These are phyloP conservation scores for Neocrepidodera transversa DNA, from an alignment of 2,888 invertebrate genomes.

Conservation along the genomic window DNA sequence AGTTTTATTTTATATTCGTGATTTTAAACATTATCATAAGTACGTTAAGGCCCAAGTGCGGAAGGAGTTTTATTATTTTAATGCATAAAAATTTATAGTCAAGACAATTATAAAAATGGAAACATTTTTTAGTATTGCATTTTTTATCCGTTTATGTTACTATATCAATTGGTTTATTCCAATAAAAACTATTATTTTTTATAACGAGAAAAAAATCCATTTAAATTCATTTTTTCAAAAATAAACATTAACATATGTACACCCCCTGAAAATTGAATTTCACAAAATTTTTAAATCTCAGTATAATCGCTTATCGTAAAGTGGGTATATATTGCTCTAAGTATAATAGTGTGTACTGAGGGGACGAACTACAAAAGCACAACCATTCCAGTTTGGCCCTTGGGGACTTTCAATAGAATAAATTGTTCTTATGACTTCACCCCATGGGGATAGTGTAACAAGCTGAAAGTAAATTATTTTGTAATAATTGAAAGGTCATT, in stretches of 20 bases:
- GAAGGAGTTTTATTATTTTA: too few relatives aligned
- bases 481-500: slow-evolving; percentile 20
- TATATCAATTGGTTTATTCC: too few relatives aligned
- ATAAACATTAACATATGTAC: slow-evolving; percentile 27
- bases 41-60: too few relatives aligned
- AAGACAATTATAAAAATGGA: too few relatives aligned
- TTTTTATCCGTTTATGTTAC: too few relatives aligned
- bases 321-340: slow-evolving; percentile 23
- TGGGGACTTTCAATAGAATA: slow-evolving; percentile 41
- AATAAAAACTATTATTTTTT: too few relatives aligned
- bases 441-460: slow-evolving; percentile 27
- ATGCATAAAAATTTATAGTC: too few relatives aligned
- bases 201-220: too few relatives aligned
- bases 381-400: slow-evolving; percentile 30
- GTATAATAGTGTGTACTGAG: slow-evolving; percentile 26
- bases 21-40: too few relatives aligned
- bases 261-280: slow-evolving; percentile 29
- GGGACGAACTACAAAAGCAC: slow-evolving; percentile 32
- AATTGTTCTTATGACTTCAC: slow-evolving; percentile 44
- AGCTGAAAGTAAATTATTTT: slow-evolving; percentile 28
- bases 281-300: slow-evolving; percentile 29
- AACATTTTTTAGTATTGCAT: too few relatives aligned
- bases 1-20: too few relatives aligned
- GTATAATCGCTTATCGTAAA: slow-evolving; percentile 20
- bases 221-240: background rate